A percentile compares a stretch with the other conserved stretches of the same genome.
Conservation (phyloP, 2,113 vertebrate genomes). For the Rhabdomys dilectus region DNA sequence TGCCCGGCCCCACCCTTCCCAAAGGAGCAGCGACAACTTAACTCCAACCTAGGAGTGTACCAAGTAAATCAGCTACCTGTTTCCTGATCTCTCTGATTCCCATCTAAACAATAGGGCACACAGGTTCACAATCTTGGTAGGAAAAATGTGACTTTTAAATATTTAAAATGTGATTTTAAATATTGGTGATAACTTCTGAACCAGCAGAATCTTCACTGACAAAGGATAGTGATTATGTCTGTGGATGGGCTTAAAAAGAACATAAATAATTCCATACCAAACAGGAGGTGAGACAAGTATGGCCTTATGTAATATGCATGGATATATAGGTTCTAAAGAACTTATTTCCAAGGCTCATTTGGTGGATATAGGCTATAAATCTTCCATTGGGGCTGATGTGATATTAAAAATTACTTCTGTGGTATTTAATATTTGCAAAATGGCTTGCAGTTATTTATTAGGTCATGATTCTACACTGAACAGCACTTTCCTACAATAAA, state of each 20-base stretch:
- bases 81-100: slow-evolving; percentile 58
- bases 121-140: slow-evolving; percentile 17
- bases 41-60: neutral
- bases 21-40: neutral
- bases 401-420: slow-evolving; percentile 40
- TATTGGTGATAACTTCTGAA: slow-evolving; percentile 47
- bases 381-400: neutral
- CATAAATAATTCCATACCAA: slow-evolving; percentile 66
- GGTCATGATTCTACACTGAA: neutral
- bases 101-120: slow-evolving; percentile 34
- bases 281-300: neutral
- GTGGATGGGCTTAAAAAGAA: neutral
- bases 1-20: neutral
- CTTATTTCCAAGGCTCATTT: slow-evolving; percentile 15
- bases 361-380: slow-evolving; percentile 49
- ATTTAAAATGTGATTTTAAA: slow-evolving; percentile 8
- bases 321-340: neutral
- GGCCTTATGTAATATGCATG: neutral
- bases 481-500: neutral
- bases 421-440: slow-evolving; percentile 26
- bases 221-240: neutral
- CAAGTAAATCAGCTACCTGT: slow-evolving; percentile 14
- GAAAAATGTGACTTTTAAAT: neutral
- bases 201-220: slow-evolving; percentile 64
- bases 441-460: slow-evolving; percentile 50